phyloP scores from a whole-genome alignment of 2,888 invertebrate species.

The Drosophila merina region DNA sequence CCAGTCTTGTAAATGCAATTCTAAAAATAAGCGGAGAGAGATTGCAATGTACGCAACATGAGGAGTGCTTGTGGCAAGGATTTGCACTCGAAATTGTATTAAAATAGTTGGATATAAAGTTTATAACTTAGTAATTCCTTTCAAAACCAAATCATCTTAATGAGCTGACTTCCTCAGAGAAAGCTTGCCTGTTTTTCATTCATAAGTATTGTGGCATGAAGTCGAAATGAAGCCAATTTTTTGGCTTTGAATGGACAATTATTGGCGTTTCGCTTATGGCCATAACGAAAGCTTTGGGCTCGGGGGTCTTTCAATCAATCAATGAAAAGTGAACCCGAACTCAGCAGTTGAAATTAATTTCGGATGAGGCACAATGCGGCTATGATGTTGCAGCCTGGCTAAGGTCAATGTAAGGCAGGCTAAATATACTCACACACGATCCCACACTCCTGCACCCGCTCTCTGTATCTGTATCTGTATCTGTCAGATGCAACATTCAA shows the following conservation, averaged over 20 bases:
- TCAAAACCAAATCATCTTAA: neutral
- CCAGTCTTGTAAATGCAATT: slow-evolving; percentile 21
- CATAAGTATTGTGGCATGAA: slow-evolving; percentile 36
- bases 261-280: slow-evolving; percentile 42
- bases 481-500: slow-evolving; percentile 78
- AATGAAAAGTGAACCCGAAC: slow-evolving; percentile 35
- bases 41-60: neutral
- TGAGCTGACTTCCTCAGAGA: slow-evolving; percentile 22
- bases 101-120: too few species aligned
- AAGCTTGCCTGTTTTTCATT: slow-evolving; percentile 14
- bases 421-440: slow-evolving; percentile 19
- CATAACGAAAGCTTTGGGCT: slow-evolving; percentile 13
- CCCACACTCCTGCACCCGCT: slow-evolving; percentile 1
- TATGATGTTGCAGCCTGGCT: slow-evolving; percentile 52
- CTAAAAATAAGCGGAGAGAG: slow-evolving; percentile 2
- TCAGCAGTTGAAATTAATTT: slow-evolving; percentile 40
- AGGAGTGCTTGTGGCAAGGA: neutral
- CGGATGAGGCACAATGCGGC: slow-evolving; percentile 27
- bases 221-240: slow-evolving; percentile 48
- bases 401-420: slow-evolving; percentile 65
- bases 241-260: slow-evolving; percentile 38
- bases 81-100: neutral
- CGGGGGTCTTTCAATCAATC: slow-evolving; percentile 34
- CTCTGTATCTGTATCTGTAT: slow-evolving; percentile 61
- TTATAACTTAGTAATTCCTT: too few species aligned